Evolutionary conservation across 2,888 invertebrate species (phyloP), one percentile per base, ranked within the genome.

Genomic region (Meganola albula): DNA sequence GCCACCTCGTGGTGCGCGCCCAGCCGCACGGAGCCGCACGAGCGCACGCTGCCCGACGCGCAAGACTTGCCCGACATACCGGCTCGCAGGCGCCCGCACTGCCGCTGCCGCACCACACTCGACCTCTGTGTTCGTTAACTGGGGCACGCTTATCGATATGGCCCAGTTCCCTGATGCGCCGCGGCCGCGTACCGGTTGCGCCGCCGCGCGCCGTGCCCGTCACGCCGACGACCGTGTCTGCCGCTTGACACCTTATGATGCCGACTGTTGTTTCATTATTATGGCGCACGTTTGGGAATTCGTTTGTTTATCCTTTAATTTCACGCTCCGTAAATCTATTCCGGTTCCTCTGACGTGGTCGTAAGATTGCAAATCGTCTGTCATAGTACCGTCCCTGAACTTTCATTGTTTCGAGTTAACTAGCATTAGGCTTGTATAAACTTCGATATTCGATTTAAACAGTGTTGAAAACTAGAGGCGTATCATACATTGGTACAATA

Each of bases 21-120:
- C 44, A 79, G 70, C 47, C 84, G 74, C 63, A 77, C 76, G 34
- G 80, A 79, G 50, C 66, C 78, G 55, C 71, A 66, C 44, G 84
- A 83, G 42, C 85, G 77, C 63, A 88, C 72, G 71, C 88, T 88
- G 63, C 89, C 89, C 46, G 87, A 84, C 32, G 86, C 65, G 54
- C 75, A 72, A 55, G 88, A 83, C 68, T 87, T 88, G 69, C 79
- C 83, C 64, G 89, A 89, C 90, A 90, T n/a, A n/a, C n/a, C n/a
- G n/a, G n/a, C n/a, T 90, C 59, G 42, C 45, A 44, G 40, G 42
- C 53, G 44, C 58, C 48, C 53, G 73, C 73, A 73, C 51, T 52
- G 50, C 48, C 56, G 51, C 48, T 47, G 48, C 48, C 48, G 49
- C 54, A 50, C 48, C 49, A 45, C 62, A 58, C 72, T 60, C 67